Evolutionary conservation across 2,113 vertebrate genomes (phyloP).

Genomic region (Willisornis vidua): DNA sequence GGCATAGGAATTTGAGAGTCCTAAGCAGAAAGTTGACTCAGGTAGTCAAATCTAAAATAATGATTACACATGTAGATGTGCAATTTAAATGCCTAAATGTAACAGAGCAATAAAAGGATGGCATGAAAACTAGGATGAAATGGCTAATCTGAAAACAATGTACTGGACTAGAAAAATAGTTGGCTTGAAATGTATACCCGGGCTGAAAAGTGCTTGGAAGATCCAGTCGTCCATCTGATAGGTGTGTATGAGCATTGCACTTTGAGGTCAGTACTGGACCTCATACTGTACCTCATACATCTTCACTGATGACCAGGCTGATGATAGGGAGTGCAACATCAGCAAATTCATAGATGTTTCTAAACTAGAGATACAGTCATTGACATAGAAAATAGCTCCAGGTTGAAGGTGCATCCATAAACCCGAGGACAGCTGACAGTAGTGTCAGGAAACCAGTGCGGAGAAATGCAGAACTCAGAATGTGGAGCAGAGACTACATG

Average conservation of each 20-base stretch:
- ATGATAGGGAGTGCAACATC: background rate
- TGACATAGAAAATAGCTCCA: background rate
- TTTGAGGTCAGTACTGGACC: background rate
- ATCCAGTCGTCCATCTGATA: background rate
- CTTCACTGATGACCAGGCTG: background rate
- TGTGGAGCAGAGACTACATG: background rate
- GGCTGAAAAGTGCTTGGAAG: background rate
- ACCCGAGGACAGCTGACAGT: background rate
- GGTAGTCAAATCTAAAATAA: background rate
- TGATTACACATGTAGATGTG: background rate
- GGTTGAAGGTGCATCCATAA: background rate
- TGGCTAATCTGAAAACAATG: background rate
- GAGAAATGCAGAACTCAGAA: background rate
- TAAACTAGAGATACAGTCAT: background rate
- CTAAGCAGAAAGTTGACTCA: background rate
- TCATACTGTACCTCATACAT: background rate
- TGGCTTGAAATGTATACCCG: background rate
- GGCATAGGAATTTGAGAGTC: background rate
- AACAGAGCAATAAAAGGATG: background rate
- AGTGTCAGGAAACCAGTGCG: fast-evolving
- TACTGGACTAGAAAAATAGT: background rate
- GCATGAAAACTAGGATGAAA: background rate
- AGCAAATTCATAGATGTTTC: background rate
- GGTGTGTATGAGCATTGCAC: background rate
- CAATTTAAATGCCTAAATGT: background rate